These are phyloP conservation scores for Lomographa bimaculata DNA, from an alignment of 2,888 invertebrate genomes.

Conservation along the genomic window DNA sequence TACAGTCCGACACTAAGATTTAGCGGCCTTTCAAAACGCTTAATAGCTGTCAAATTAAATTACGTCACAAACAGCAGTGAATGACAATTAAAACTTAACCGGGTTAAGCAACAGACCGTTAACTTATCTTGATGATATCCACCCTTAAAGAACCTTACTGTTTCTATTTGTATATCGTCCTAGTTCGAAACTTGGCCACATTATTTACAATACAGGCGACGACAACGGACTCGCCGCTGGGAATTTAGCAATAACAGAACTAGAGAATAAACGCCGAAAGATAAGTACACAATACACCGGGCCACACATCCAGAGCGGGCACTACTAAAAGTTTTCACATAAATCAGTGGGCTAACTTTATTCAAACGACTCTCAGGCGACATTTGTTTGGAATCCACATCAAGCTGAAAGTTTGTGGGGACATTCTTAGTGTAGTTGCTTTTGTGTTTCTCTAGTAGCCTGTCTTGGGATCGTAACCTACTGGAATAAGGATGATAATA, in stretches of 20 bases:
- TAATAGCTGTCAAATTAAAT: no score
- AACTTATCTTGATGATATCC: no score
- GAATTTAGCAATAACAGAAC: constrained; percentile 58
- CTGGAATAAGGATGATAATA: constrained; percentile 39
- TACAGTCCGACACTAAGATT: no score
- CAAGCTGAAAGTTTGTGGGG: constrained; percentile 64
- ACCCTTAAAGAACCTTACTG: constrained; percentile 1
- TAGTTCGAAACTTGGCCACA: constrained; percentile 32
- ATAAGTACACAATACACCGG: constrained; percentile 64
- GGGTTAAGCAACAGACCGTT: no score
- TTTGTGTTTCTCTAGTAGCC: constrained; percentile 45
- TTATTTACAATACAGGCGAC: constrained; percentile 39
- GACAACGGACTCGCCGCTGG: constrained; percentile 49
- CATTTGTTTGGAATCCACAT: constrained; percentile 76
- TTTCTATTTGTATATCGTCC: constrained; percentile 15
- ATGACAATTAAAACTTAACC: no score
- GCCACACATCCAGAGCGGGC: constrained; percentile 55
- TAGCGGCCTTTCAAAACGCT: no score
- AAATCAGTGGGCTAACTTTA: constrained; percentile 80
- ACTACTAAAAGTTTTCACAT: constrained; percentile 72
- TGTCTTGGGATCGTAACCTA: constrained; percentile 47
- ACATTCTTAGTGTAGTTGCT: constrained; percentile 64
- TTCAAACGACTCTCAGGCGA: constrained; percentile 81
- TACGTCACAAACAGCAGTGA: no score
- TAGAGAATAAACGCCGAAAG: constrained; percentile 57